Conservation (phyloP, 2,888 invertebrate genomes). For the Lysandra coridon region DNA sequence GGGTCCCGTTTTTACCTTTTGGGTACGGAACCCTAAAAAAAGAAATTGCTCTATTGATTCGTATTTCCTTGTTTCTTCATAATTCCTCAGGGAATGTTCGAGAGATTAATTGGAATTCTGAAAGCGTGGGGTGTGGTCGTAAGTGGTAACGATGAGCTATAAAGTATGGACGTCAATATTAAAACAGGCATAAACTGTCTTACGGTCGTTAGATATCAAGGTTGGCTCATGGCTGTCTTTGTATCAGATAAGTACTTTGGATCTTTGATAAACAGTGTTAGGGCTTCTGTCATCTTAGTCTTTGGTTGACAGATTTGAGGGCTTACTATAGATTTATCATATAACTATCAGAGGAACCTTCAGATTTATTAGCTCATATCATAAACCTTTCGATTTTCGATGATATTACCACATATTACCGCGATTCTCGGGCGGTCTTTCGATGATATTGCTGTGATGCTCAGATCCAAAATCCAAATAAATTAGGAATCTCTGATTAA, state of each 20-base stretch:
- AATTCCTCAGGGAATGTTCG: background rate
- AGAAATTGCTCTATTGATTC: no score
- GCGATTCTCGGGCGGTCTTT: no score
- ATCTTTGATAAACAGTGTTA: background rate
- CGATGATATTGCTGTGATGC: no score
- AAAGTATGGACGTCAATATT: background rate
- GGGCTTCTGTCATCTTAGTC: background rate
- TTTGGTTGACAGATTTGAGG: background rate
- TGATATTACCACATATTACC: no score
- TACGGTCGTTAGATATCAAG: constrained; percentile 2
- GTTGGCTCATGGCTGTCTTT: background rate
- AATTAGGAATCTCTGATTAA: no score
- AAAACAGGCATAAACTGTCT: constrained; percentile 2
- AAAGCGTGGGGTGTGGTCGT: constrained; percentile 4
- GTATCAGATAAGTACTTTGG: background rate
- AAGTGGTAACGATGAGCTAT: background rate
- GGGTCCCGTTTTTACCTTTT: no score
- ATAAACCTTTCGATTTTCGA: no score
- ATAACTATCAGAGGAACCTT: background rate
- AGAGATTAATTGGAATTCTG: constrained; percentile 10
- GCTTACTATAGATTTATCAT: background rate
- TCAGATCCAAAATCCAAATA: no score
- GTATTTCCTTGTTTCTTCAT: background rate
- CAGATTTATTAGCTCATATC: no score
- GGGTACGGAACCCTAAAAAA: no score